Base-by-base conservation (phyloP, 2,888 invertebrate genomes). In the Heliconius hortense region DNA sequence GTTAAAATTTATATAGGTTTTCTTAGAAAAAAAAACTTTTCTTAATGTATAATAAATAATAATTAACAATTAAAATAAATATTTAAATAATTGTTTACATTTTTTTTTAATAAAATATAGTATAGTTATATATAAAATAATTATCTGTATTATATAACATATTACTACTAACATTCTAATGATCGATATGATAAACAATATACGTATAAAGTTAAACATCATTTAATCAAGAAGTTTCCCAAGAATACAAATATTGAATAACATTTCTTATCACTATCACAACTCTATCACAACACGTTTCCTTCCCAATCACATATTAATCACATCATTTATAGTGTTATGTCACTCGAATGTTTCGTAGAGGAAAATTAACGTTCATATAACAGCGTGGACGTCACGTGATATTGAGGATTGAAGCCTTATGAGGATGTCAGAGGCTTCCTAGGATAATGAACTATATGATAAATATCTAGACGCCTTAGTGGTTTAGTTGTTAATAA, bases 371-470 rank as follows among this genome's bases (percentile, higher is more conserved):
- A 31, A 53, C 7, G n/a, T n/a, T 56, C 31, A 69, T 69, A 56
- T 69, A 69, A 56, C 3, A 13, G 31, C 28, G n/a, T 69, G 69
- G 31, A 21, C 21, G n/a, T n/a, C 53, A 31, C 69, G 21, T 56
- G 53, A 31, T 69, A 69, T 69, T 31, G 69, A 69, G 69, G 7
- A 56, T 21, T 56, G 69, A 69, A 69, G n/a, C 69, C 69, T 69
- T 69, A 69, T 4, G 8, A 56, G n/a, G n/a, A 31, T 31, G 8
- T 56, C 24, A 39, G 56, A n/a, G 69, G 69, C 69, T 69, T 69
- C 69, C 31, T 69, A 53, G 69, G 53, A 56, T 69, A 69, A 69
- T 69, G 56, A 69, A 69, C 69, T 69, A 31, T 31, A 13, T 64
- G 26, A 24, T 59, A 59, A 59, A 59, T 13, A 59, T 59, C n/a